Base-by-base conservation (phyloP, 1,140 invertebrate genomes). In the Sipha flava region DNA sequence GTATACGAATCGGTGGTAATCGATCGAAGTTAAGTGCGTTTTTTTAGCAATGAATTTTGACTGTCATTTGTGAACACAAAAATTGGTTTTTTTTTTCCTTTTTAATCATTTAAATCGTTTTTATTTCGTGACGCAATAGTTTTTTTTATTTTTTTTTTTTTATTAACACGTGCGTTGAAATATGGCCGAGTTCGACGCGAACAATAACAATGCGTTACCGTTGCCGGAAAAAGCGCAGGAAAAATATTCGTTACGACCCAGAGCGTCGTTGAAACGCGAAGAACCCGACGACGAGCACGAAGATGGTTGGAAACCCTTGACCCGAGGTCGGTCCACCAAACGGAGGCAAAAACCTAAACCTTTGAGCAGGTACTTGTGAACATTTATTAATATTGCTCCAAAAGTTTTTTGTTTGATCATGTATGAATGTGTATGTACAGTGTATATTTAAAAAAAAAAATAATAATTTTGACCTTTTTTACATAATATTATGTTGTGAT, bases 291-390 rank as follows among this genome's bases (percentile, higher is more conserved):
- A 81, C 0, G 83, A 83, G 12, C 81, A 81, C 14, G 81, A 79
- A n/a, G 77, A 79, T 52, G 79, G 64, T 18, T 81, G 82, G 72
- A 81, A 81, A 79, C 81, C 81, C 1, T 10, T 52, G 9, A 43
- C 47, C 16, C 80, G 82, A 7, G 81, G 82, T 26, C 77, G 82
- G 23, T 66, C 80, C 7, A 84, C 84, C 75, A 82, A 75, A 68
- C 64, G 89, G n/a, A 93, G 92, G 84, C 87, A 89, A 66, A 91
- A 91, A 85, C 90, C 94, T 6, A 90, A 94, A 57, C 94, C 94
- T 1, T 87, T 96, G 80, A 94, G 93, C 87, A 96, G 95, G 85
- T 96, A 96, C 86, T 16, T 21, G 16, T 9, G 2, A n/a, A 10
- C 12, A 2, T 29, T 18, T 45, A n/a, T n/a, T n/a, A n/a, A n/a